These are phyloP conservation scores for Tiliacea aurago DNA, from an alignment of 2,888 invertebrate genomes.

Conservation along the genomic window DNA sequence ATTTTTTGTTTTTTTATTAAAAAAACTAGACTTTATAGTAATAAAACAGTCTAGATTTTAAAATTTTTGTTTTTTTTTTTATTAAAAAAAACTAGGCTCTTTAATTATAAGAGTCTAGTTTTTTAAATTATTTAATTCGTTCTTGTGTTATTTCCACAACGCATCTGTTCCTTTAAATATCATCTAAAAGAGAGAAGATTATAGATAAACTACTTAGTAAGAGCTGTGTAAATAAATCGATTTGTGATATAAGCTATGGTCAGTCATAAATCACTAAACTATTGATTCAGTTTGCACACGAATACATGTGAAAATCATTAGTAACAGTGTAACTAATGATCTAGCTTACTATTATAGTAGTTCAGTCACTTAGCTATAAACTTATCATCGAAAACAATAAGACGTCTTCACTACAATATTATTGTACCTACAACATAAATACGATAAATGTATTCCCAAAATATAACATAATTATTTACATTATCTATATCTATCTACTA, in stretches of 20 bases:
- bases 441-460: too few species aligned
- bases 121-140: neutral
- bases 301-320: neutral
- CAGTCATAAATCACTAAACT: neutral
- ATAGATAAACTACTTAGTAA: neutral
- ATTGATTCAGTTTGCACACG: neutral
- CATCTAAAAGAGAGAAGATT: neutral
- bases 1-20: too few species aligned
- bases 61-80: too few species aligned
- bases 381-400: neutral
- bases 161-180: neutral
- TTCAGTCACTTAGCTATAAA: neutral
- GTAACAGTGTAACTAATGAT: neutral
- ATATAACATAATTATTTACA: too few species aligned
- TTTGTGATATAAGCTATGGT: neutral
- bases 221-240: neutral
- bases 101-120: neutral
- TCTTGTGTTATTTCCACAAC: neutral
- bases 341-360: neutral
- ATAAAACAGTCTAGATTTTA: too few species aligned
- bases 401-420: neutral
- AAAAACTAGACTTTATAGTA: too few species aligned
- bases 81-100: too few species aligned
- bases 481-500: too few species aligned
- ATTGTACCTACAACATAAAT: too few species aligned